phyloP scores from a whole-genome alignment of 2,797 vertebrate genomes.

The Melanotaenia maccullochi region DNA sequence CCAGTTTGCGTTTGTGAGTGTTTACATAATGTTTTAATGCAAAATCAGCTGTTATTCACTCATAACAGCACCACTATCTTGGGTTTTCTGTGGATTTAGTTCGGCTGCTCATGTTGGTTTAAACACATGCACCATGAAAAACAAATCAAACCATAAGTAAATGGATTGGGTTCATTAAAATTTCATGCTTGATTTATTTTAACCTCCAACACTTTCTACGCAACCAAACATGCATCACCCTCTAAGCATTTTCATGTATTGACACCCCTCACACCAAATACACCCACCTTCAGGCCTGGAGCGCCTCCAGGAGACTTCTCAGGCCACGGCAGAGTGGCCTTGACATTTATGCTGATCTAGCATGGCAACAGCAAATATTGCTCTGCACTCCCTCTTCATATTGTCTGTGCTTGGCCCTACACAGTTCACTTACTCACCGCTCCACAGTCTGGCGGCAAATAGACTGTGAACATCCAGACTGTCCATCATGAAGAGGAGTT shows the following conservation, averaged over 20 bases:
- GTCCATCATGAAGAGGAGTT: slow-evolving; percentile 75
- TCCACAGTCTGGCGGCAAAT: slow-evolving; percentile 73
- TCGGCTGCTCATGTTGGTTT: background rate
- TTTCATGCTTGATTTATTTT: slow-evolving; percentile 50
- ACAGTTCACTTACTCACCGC: slow-evolving; percentile 76
- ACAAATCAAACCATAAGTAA: slow-evolving; percentile 20
- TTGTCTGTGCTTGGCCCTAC: slow-evolving; percentile 68
- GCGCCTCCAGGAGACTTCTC: slow-evolving; percentile 48
- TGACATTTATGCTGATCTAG: slow-evolving; percentile 81
- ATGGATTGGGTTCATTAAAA: slow-evolving; percentile 49
- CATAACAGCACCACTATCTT: slow-evolving; percentile 16
- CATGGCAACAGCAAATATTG: slow-evolving; percentile 75
- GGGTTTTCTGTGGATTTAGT: slow-evolving; percentile 23
- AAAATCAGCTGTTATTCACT: slow-evolving; percentile 45
- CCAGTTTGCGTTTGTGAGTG: slow-evolving; percentile 36
- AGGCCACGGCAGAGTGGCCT: slow-evolving; percentile 59
- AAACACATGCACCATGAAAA: slow-evolving; percentile 12
- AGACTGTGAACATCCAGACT: slow-evolving; percentile 77
- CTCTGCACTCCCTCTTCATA: slow-evolving; percentile 76
- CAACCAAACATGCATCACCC: slow-evolving; percentile 22
- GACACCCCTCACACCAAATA: slow-evolving; percentile 5
- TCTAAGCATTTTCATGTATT: slow-evolving; percentile 24
- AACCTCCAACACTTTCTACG: slow-evolving; percentile 17
- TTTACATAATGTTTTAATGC: slow-evolving; percentile 24
- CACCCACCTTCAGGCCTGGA: slow-evolving; percentile 6